Evolutionary conservation across 2,888 invertebrate species (phyloP).

Genomic region (Iphiclides podalirius): DNA sequence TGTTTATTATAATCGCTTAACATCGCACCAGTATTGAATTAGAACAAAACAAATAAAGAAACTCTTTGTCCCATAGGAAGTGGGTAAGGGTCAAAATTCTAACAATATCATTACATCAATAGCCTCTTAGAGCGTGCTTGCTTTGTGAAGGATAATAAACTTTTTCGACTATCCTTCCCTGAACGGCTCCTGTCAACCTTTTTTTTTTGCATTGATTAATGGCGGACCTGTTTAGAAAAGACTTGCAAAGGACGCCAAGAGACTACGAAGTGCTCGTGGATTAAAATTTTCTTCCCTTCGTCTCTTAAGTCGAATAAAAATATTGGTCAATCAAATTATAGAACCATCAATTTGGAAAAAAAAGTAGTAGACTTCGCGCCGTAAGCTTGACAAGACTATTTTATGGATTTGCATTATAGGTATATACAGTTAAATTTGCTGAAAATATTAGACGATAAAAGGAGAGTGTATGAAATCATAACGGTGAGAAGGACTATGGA

Average conservation of each 20-base stretch:
- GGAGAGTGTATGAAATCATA: too few relatives aligned
- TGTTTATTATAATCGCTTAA: too few relatives aligned
- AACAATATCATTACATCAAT: constrained; percentile 15
- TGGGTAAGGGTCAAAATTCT: neutral
- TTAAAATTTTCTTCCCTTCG: constrained; percentile 13
- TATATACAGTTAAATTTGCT: neutral
- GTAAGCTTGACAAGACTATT: neutral
- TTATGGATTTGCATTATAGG: neutral
- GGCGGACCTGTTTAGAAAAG: constrained; percentile 27
- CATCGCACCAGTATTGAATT: too few relatives aligned
- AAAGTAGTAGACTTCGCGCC: too few relatives aligned
- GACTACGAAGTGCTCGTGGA: constrained; percentile 15
- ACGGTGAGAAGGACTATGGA: too few relatives aligned
- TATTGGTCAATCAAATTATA: too few relatives aligned
- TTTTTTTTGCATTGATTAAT: constrained; percentile 32
- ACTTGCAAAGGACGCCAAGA: constrained; percentile 18
- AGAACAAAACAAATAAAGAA: neutral
- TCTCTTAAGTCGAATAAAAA: neutral
- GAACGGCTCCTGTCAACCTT: constrained; percentile 22
- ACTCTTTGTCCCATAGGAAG: neutral
- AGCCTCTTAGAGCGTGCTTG: constrained; percentile 18
- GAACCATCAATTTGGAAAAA: constrained; percentile 1
- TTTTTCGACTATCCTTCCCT: constrained; percentile 18
- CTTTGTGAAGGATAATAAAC: constrained; percentile 20
- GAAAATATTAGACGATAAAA: too few relatives aligned